Percentiles rank a stretch among this genome's conserved stretches.
These are phyloP conservation scores for Plestiodon gilberti DNA, from an alignment of 2,113 vertebrate genomes.

Conservation along the genomic window DNA sequence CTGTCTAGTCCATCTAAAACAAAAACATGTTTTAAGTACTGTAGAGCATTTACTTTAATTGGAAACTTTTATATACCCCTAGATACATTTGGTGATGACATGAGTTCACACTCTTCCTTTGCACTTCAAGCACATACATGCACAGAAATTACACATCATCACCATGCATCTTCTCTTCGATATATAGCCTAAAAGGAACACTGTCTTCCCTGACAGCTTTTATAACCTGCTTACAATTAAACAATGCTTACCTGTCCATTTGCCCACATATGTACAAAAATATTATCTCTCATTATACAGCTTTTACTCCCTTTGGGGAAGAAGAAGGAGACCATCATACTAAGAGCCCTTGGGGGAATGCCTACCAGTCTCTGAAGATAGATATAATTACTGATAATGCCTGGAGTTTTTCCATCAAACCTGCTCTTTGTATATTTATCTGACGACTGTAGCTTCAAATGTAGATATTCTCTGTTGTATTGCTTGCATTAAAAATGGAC, in stretches of 20 bases:
- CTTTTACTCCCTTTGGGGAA: slow-evolving; percentile 34
- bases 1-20: slow-evolving; percentile 18
- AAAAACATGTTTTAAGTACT: slow-evolving; percentile 54
- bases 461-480: slow-evolving; percentile 15
- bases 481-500: neutral
- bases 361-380: slow-evolving; percentile 22
- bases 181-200: slow-evolving; percentile 47
- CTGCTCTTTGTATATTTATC: slow-evolving; percentile 20
- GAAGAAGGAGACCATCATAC: slow-evolving; percentile 23
- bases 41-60: slow-evolving; percentile 51
- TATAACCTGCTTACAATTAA: slow-evolving; percentile 58
- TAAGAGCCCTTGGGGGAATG: slow-evolving; percentile 22
- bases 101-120: slow-evolving; percentile 59
- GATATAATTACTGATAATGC: slow-evolving; percentile 44
- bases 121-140: slow-evolving; percentile 10
- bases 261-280: slow-evolving; percentile 22
- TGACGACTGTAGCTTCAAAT: slow-evolving; percentile 18
- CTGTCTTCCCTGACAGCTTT: slow-evolving; percentile 30
- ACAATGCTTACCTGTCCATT: slow-evolving; percentile 32
- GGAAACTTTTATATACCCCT: slow-evolving; percentile 27
- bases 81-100: slow-evolving; percentile 59
- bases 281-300: neutral
- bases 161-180: slow-evolving; percentile 59
- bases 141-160: slow-evolving; percentile 15
- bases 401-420: neutral